phyloP scores from a whole-genome alignment of 2,113 vertebrate species.

The Gallinago undulata region DNA sequence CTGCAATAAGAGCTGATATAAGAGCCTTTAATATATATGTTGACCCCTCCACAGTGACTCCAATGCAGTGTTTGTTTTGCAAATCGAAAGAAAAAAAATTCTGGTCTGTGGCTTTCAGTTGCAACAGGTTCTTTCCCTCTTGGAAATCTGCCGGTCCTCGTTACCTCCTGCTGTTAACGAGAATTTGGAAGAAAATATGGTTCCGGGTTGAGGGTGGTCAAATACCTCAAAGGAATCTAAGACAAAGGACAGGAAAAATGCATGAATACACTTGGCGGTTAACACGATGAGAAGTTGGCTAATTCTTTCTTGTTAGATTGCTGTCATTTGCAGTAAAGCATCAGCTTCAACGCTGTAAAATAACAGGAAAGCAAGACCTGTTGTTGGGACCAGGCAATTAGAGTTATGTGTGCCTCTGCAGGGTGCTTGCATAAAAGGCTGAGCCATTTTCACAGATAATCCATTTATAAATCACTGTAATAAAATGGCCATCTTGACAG shows the following conservation, averaged over 20 bases:
- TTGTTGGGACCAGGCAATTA: neutral
- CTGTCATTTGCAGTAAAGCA: slow-evolving; percentile 19
- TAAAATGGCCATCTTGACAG: slow-evolving; percentile 57
- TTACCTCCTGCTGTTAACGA: neutral
- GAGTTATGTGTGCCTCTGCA: neutral
- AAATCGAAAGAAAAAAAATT: neutral
- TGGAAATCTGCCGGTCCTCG: neutral
- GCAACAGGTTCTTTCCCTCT: neutral
- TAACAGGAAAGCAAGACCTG: neutral
- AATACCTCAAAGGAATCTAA: neutral
- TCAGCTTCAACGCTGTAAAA: neutral
- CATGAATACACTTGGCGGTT: neutral
- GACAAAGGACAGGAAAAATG: neutral
- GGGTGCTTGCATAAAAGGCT: slow-evolving; percentile 33
- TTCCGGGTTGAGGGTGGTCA: neutral
- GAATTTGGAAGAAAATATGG: neutral
- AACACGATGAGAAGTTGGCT: neutral
- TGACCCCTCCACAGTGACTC: neutral
- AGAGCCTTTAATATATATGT: neutral
- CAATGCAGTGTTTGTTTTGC: neutral
- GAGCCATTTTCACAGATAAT: slow-evolving; percentile 59
- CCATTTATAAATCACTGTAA: slow-evolving; percentile 55
- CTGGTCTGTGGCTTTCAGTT: neutral
- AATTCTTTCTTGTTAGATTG: neutral
- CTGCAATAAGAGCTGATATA: neutral